Evolutionary conservation across 2,113 vertebrate species (phyloP), one percentile per base, ranked within the genome.

Genomic region (Rhinolophus sinicus): DNA sequence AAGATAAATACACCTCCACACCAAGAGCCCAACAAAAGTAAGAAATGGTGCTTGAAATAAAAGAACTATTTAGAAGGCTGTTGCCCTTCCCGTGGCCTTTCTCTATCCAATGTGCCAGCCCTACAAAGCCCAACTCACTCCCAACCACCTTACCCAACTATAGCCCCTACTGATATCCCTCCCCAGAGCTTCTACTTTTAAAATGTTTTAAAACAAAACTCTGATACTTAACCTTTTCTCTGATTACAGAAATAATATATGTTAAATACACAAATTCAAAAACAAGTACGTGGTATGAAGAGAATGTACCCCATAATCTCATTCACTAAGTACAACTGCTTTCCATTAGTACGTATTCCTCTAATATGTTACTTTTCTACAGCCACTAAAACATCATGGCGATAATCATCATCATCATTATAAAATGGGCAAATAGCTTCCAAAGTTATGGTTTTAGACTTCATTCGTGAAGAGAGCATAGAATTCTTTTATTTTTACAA

Each of bases 401-500:
- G 73, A 76, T 38, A 40, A 22, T 69, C 50, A 50, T 65, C 35
- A 26, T 91, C 28, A 56, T 75, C 22, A 60, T 70, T 64, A 85
- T 54, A 70, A 81, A 96, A 56, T 69, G 52, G 19, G 16, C 6
- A 92, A 67, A 47, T 73, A 54, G 84, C 19, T 88, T 62, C 50
- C 38, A 35, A 54, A 60, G 35, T 78, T 83, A 67, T 38, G 33
- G n/a, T 73, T 90, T 90, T 81, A 67, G 76, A 67, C 33, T 67
- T 90, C 47, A 56, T 93, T 21, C 50, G 40, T 92, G 30, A n/a
- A 88, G 19, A 82, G 35, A 75, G 33, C 28, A 26, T 78, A 65
- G n/a, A 56, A 54, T 77, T 91, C 19, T 78, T 60, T 60, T 69
- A 77, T 64, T 87, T 83, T 85, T 91, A 50, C 64, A 91, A 67